Conservation (phyloP, 2,113 vertebrate genomes). For the Phasianus colchicus region DNA sequence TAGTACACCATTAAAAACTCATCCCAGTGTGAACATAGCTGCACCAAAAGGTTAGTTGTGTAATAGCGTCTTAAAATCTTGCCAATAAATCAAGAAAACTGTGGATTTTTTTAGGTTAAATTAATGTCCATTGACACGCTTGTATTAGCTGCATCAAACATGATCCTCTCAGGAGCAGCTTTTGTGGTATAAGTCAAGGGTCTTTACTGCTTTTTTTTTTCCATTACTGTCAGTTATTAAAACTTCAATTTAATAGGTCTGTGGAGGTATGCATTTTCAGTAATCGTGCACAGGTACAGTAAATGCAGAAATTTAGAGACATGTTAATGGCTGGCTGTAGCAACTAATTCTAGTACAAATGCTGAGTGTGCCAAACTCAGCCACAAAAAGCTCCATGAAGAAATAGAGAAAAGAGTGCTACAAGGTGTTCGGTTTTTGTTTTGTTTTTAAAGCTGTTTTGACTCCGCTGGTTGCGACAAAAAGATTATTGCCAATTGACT, state of each 20-base stretch:
- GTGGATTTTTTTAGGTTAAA: not conserved
- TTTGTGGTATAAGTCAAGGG: not conserved
- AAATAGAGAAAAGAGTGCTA: not conserved
- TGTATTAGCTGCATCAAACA: not conserved
- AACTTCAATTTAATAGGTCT: not conserved
- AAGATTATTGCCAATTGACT: not conserved
- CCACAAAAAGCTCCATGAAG: not conserved
- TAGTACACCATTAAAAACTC: not conserved
- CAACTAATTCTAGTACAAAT: not conserved
- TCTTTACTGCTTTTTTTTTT: not conserved
- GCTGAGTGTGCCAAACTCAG: not conserved
- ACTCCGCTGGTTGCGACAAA: not conserved
- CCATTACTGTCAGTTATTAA: not conserved
- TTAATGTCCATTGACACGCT: not conserved
- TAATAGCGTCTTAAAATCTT: not conserved
- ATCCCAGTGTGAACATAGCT: not conserved
- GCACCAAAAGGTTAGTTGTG: not conserved
- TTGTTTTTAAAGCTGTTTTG: not conserved
- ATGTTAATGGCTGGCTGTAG: not conserved
- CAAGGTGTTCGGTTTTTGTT: not conserved
- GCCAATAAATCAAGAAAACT: not conserved
- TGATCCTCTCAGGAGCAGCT: not conserved
- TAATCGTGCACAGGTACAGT: not conserved
- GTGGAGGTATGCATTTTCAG: not conserved
- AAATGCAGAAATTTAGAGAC: not conserved